phyloP scores from a whole-genome alignment of 2,797 vertebrate genomes.

The Hephaestus fuliginosus region DNA sequence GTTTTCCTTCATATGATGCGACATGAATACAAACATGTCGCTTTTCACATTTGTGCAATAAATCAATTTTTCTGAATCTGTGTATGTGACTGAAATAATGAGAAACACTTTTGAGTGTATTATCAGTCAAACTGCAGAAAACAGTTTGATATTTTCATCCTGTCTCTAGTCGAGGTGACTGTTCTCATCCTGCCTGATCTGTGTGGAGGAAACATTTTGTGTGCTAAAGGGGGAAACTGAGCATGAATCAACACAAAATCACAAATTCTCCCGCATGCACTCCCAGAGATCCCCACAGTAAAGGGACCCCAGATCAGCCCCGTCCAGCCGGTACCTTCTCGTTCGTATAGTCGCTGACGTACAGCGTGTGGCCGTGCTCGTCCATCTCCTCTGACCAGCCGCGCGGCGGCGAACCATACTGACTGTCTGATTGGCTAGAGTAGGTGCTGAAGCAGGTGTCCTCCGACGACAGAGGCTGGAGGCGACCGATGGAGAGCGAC shows the following conservation, averaged over 20 bases:
- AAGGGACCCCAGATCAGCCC: conserved; percentile 18
- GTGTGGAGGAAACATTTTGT: conserved; percentile 8
- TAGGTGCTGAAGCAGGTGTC: conserved; percentile 94
- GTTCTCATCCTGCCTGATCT: neutral
- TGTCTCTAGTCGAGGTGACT: neutral
- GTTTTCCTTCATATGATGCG: neutral
- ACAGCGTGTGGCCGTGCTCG: conserved; percentile 95
- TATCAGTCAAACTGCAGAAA: neutral
- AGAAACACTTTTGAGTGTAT: neutral
- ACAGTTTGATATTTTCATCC: neutral
- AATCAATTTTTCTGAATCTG: neutral
- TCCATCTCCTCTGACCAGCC: conserved; percentile 99
- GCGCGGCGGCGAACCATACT: conserved; percentile 94
- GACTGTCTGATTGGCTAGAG: conserved; percentile 97
- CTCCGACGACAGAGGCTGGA: conserved; percentile 93
- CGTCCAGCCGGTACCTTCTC: conserved; percentile 91
- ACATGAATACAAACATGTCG: neutral
- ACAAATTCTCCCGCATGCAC: conserved; percentile 8
- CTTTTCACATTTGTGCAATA: neutral
- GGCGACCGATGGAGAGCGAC: conserved; percentile 76
- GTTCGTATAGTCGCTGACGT: conserved; percentile 95
- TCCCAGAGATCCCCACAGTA: conserved; percentile 14
- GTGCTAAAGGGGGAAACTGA: neutral
- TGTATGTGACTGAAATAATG: neutral
- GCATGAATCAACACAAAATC: conserved; percentile 11